Percentiles rank a stretch among this genome's conserved stretches.
phyloP scores from a whole-genome alignment of 2,797 vertebrate species.

The Malurus leucopterus region DNA sequence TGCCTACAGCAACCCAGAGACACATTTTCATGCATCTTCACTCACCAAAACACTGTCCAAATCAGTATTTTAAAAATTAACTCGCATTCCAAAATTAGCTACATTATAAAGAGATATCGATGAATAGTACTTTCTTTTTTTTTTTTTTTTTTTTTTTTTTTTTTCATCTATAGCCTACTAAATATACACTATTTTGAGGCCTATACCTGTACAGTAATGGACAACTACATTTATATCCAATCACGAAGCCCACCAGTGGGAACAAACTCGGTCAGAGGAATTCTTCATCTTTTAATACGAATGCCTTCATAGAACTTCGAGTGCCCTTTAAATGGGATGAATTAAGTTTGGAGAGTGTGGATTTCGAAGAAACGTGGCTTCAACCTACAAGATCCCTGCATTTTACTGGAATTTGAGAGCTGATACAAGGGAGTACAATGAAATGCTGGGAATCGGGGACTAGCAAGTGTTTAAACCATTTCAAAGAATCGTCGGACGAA shows the following conservation, averaged over 20 bases:
- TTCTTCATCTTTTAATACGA: rapidly evolving
- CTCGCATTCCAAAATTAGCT: neutral
- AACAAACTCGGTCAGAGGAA: rapidly evolving
- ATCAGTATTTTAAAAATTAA: rapidly evolving
- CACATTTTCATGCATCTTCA: neutral
- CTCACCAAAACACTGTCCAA: rapidly evolving
- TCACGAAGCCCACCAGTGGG: rapidly evolving
- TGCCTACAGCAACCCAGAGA: neutral
- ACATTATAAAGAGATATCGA: rapidly evolving
- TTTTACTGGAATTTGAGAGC: neutral
- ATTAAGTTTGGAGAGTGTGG: neutral
- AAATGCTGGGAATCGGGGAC: rapidly evolving
- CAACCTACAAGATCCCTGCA: rapidly evolving
- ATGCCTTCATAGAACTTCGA: rapidly evolving
- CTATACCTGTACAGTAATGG: rapidly evolving
- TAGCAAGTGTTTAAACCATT: neutral
- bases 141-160: too few relatives aligned
- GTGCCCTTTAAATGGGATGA: rapidly evolving
- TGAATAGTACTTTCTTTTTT: rapidly evolving
- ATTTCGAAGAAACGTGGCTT: neutral
- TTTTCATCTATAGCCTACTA: rapidly evolving
- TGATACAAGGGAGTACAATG: rapidly evolving
- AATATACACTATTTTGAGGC: rapidly evolving
- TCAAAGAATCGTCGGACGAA: rapidly evolving
- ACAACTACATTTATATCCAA: rapidly evolving